Percentiles rank a stretch among this genome's conserved stretches.
phyloP scores from a whole-genome alignment of 1,140 invertebrate genomes.

The Drosophila nannoptera region DNA sequence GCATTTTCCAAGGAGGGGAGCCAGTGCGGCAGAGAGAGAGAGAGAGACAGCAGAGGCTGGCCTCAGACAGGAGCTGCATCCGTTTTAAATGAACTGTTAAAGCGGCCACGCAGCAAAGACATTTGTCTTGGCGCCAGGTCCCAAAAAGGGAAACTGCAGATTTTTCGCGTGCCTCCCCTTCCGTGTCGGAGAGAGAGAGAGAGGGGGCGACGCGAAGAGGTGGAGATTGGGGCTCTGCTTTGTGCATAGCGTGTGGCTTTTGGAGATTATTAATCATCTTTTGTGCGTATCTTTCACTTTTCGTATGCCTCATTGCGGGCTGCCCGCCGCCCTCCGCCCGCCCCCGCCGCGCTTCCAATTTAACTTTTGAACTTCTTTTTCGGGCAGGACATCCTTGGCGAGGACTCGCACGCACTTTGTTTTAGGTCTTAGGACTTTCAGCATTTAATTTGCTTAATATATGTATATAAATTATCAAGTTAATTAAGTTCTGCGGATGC shows the following conservation, averaged over 20 bases:
- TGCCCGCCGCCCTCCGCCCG: not conserved
- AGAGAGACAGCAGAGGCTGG: not conserved
- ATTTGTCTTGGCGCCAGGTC: constrained; percentile 66
- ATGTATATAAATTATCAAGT: constrained; percentile 63
- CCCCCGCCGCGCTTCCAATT: constrained; percentile 5
- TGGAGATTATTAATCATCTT: constrained; percentile 76
- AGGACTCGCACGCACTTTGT: constrained; percentile 33
- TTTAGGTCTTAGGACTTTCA: constrained; percentile 53
- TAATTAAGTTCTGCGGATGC: constrained; percentile 67
- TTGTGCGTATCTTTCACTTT: constrained; percentile 67
- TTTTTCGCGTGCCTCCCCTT: constrained; percentile 41
- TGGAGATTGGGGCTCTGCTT: not conserved
- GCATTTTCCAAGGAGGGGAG: constrained; percentile 52
- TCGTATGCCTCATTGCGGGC: constrained; percentile 59
- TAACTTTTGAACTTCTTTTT: constrained; percentile 54
- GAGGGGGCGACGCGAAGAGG: not conserved
- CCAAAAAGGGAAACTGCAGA: constrained; percentile 35
- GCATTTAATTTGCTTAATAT: constrained; percentile 66
- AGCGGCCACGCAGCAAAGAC: constrained; percentile 75
- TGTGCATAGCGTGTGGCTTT: constrained; percentile 30
- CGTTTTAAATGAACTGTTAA: constrained; percentile 78
- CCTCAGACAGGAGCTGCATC: constrained; percentile 44
- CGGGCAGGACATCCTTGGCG: constrained; percentile 55
- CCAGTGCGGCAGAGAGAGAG: no score
- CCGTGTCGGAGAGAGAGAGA: not conserved